A percentile compares a stretch with the other conserved stretches of the same genome.
Evolutionary conservation across 1,140 invertebrate genomes (phyloP).

Genomic region (Armadillidium nasatum): DNA sequence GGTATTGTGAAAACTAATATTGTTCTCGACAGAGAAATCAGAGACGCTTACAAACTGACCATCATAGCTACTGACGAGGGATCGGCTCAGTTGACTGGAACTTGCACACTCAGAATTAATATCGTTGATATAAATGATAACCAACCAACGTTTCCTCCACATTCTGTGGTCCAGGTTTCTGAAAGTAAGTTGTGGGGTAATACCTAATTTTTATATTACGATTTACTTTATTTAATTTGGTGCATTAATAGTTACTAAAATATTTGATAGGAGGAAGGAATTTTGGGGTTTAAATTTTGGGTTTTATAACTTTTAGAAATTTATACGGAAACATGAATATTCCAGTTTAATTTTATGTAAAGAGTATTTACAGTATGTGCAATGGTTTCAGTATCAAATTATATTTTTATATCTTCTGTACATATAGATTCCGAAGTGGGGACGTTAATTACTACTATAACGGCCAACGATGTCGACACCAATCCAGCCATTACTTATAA

Average conservation of each 20-base stretch:
- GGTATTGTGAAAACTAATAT: conserved; percentile 91
- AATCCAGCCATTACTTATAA: conserved; percentile 84
- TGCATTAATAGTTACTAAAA: no score
- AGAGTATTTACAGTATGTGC: neutral
- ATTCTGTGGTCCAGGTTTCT: conserved; percentile 71
- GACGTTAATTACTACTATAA: conserved; percentile 79
- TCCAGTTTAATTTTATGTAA: neutral
- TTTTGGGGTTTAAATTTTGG: no score
- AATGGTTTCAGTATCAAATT: neutral
- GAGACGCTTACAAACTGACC: conserved; percentile 80
- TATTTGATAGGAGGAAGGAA: no score
- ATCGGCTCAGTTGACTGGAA: conserved; percentile 83
- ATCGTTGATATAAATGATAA: conserved; percentile 82
- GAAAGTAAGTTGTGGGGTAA: conserved; percentile 64
- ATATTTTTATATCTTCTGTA: neutral
- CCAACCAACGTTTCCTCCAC: conserved; percentile 88
- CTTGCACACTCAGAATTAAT: conserved; percentile 77
- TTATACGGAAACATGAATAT: neutral
- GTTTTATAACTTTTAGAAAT: neutral
- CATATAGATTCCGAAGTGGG: conserved; percentile 60
- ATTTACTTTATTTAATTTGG: no score
- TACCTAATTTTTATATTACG: no score
- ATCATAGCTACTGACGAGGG: conserved; percentile 92
- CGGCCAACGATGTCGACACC: conserved; percentile 93
- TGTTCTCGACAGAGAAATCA: conserved; percentile 86